Base-by-base conservation (phyloP, 1,140 invertebrate genomes). In the Neuroterus valhalla region DNA sequence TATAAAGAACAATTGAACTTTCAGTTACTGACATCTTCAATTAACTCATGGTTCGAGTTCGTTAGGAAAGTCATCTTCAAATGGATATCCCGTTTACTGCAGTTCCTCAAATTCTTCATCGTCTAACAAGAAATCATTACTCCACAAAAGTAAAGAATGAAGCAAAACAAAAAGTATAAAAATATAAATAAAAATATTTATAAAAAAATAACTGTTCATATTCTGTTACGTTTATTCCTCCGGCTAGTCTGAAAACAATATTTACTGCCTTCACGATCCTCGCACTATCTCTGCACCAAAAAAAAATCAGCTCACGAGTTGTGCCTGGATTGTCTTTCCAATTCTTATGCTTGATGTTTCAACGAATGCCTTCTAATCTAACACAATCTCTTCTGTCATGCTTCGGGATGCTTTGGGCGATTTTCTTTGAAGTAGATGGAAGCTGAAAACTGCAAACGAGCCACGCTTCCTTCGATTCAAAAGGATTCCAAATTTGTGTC, bases 81-180 rank as follows among this genome's bases (percentile, higher is more conserved):
- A 55, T 87, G 85, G 84, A 85, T 84, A 76, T 76, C 77, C 79
- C 82, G 84, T 68, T 84, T 87, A 76, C 83, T 87, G 72, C 78
- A 79, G 67, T 79, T 82, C 78, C 70, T 79, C 81, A 69, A 72
- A 50, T 62, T 38, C 31, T 38, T 8, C 31, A 10, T 0, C 31
- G 0, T 38, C 31, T 38, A 38, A 38, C 31, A 8, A 38, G 31
- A 38, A 38, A 38, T 38, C 31, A 8, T 38, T 38, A 38, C 31
- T 38, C 38, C 23, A 72, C 66, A 71, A 23, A 21, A 46, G 46
- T 45, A 70, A 70, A 50, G 50, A 45, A 15, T n/a, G 19, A 19
- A 14, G 3, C 44, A 62, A 31, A 4, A 48, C 62, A 76, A 67
- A 31, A 23, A 17, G 50, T 50, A 67, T 48, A 70, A 42, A 68